Conservation (phyloP, 2,113 vertebrate species). For the Corythornis vintsioides region DNA sequence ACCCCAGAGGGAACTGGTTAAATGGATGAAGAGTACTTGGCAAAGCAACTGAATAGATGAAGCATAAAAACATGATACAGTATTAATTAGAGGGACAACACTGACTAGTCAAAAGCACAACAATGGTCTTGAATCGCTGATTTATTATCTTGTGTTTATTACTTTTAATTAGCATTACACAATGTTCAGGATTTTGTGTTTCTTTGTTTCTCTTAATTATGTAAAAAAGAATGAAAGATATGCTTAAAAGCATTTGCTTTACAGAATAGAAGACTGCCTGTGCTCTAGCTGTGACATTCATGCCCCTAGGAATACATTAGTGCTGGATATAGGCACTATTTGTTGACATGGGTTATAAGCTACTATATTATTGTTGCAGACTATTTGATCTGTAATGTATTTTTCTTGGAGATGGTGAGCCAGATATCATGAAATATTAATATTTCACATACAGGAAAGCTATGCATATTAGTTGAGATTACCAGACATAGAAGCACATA, state of each 20-base stretch:
- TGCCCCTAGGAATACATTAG: constrained; percentile 24
- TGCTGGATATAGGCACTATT: constrained; percentile 23
- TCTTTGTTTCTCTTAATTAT: constrained; percentile 36
- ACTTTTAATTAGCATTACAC: constrained; percentile 58
- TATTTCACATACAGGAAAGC: constrained; percentile 7
- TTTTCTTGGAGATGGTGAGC: neutral
- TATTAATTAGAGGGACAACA: constrained; percentile 73
- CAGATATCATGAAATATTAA: constrained; percentile 3
- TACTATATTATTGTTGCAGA: constrained; percentile 19
- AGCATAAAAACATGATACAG: constrained; percentile 59
- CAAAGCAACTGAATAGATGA: constrained; percentile 39
- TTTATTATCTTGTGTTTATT: constrained; percentile 54
- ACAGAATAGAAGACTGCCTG: neutral
- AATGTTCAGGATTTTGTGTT: constrained; percentile 5
- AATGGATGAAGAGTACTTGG: constrained; percentile 52
- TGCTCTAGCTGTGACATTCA: neutral
- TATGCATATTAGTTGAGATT: neutral
- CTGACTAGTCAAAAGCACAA: constrained; percentile 49
- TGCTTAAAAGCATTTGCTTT: constrained; percentile 29
- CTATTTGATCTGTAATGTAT: neutral
- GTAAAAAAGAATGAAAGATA: constrained; percentile 15
- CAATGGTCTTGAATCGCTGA: constrained; percentile 53
- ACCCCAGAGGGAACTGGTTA: constrained; percentile 38
- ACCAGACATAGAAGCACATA: neutral
- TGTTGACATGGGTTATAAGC: constrained; percentile 18